Percentiles rank a stretch among this genome's conserved stretches.
These are phyloP conservation scores for Lipophrys pholis DNA, from an alignment of 2,113 vertebrate species.

Conservation along the genomic window DNA sequence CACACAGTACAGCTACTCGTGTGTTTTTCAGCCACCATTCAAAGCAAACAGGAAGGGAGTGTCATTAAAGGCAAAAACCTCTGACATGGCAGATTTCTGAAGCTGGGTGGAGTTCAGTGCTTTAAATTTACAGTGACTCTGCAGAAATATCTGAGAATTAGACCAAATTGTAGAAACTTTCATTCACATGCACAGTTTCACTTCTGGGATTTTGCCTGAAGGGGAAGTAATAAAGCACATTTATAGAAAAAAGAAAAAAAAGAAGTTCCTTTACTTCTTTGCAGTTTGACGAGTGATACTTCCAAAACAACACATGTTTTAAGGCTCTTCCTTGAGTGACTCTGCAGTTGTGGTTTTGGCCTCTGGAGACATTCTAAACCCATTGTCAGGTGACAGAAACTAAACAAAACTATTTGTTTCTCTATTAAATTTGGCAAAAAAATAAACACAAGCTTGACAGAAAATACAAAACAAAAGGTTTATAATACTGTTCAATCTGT, in stretches of 20 bases:
- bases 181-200: conserved; percentile 29
- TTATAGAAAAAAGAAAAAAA: conserved; percentile 29
- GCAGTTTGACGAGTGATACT: neutral
- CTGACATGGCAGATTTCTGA: neutral
- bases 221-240: conserved; percentile 32
- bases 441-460: no score
- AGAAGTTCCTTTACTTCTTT: neutral
- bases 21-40: no score
- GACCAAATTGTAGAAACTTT: conserved; percentile 6
- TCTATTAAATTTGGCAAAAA: no score
- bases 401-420: no score
- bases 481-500: no score
- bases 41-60: neutral
- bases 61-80: neutral
- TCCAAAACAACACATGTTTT: neutral
- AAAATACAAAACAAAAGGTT: no score
- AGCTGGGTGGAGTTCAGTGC: neutral
- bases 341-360: neutral
- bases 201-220: conserved; percentile 33
- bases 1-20: no score
- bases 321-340: neutral
- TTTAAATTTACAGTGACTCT: neutral
- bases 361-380: neutral
- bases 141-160: conserved; percentile 15
- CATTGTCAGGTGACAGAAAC: no score